phyloP scores from a whole-genome alignment of 2,113 vertebrate species.

The Lepus timidus region DNA sequence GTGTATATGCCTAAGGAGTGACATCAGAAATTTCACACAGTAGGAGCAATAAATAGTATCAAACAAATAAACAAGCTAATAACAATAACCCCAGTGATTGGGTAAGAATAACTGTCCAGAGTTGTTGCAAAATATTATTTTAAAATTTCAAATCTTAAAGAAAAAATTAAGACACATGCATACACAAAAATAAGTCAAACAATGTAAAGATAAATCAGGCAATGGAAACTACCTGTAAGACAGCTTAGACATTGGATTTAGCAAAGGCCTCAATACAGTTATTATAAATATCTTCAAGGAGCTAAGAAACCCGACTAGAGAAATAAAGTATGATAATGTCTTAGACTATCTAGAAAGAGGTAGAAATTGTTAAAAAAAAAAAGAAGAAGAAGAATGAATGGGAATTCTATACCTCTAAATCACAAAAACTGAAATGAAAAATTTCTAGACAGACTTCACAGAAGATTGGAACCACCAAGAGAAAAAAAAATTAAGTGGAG shows the following conservation, averaged over 20 bases:
- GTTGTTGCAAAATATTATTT: neutral
- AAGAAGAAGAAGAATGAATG: neutral
- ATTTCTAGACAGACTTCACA: neutral
- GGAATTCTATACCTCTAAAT: neutral
- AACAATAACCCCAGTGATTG: neutral
- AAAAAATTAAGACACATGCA: neutral
- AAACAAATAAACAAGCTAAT: neutral
- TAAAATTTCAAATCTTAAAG: neutral
- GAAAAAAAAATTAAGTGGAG: neutral
- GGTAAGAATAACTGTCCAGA: neutral
- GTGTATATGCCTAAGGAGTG: neutral
- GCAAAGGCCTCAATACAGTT: neutral
- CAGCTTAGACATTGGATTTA: neutral
- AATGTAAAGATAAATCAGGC: neutral
- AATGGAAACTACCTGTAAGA: neutral
- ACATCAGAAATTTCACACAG: neutral
- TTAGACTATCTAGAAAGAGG: neutral
- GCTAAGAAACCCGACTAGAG: neutral
- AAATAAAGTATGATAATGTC: neutral
- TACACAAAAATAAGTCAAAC: neutral
- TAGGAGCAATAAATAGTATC: neutral
- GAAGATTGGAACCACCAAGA: neutral
- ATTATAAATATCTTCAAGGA: neutral
- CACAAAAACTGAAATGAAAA: neutral
- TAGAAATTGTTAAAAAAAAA: neutral